Base-by-base conservation (phyloP, 1,140 invertebrate species). In the Coptotermes formosanus region DNA sequence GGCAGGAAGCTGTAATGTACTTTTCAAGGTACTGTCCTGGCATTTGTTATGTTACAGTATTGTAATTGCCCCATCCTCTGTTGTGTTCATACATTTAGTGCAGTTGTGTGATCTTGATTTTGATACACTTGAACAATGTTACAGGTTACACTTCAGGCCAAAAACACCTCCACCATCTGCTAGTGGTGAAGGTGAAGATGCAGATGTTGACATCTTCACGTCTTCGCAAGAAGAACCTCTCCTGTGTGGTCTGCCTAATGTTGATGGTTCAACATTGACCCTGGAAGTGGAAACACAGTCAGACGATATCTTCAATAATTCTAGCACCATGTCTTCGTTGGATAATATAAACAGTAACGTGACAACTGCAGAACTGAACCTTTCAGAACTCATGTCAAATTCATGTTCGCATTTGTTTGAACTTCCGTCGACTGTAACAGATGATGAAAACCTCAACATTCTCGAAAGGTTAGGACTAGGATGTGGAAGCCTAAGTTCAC, bases 81-180 rank as follows among this genome's bases (percentile, higher is more conserved):
- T 21, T 16, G 19, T 8, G 12, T 55, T 55, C 6, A 19, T 55
- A 55, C 21, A 1, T 55, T 55, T 48, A 48, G 9, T 48, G 16
- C 19, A 55, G 52, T 16, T 55, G 3, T 55, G 52, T 4, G 16
- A 48, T 21, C 52, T 55, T 55, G 19, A 55, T 55, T 55, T 16
- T 55, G 12, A 82, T 82, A 82, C 82, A 82, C 44, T 12, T 82
- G n/a, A 83, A 83, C 32, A 69, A 64, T 85, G 21, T 32, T 85
- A 9, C 43, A 85, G 85, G 85, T 81, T 85, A 32, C 85, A 85
- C 85, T 85, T 85, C 85, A 14, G 85, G 44, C 85, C 85, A 44
- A 64, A 81, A 30, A 85, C 85, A 75, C 85, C 85, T 45, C 75
- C 85, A 43, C 59, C 64, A 8, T 38, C 38, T 3, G 32, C 38